Evolutionary conservation across 2,113 vertebrate species (phyloP).

Genomic region (Egretta garzetta): DNA sequence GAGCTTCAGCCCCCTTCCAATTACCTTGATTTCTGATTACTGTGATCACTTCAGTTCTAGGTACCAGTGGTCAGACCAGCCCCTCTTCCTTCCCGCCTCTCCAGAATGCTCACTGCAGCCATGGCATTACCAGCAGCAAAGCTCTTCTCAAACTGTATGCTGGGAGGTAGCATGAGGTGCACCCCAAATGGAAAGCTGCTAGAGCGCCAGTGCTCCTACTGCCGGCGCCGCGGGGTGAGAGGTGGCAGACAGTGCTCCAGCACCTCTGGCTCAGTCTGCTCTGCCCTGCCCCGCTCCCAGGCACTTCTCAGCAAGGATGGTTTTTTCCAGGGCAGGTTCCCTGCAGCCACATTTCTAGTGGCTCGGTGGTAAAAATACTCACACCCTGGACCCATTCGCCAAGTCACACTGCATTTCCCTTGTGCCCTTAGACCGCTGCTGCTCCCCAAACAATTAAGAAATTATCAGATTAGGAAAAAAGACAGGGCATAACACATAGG

Average conservation of each 20-base stretch:
- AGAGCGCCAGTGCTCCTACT: not conserved
- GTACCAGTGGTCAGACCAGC: not conserved
- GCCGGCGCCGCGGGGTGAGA: not conserved
- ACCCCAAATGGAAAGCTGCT: not conserved
- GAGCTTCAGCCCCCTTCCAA: not conserved
- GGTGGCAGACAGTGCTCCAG: not conserved
- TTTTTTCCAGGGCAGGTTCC: not conserved
- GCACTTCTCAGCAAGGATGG: not conserved
- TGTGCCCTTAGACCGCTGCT: not conserved
- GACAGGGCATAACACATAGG: not conserved
- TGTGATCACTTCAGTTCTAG: not conserved
- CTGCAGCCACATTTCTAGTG: not conserved
- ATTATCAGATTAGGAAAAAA: not conserved
- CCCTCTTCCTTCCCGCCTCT: not conserved
- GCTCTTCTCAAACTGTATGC: fast-evolving
- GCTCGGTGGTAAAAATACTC: fast-evolving
- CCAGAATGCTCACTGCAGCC: not conserved
- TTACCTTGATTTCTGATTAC: not conserved
- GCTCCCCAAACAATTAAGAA: not conserved
- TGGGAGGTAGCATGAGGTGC: not conserved
- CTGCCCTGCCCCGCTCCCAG: not conserved
- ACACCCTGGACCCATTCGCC: not conserved
- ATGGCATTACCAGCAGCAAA: not conserved
- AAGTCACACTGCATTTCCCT: not conserved
- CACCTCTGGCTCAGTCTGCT: not conserved